These are phyloP conservation scores for Scartelaos histophorus DNA, from an alignment of 2,113 vertebrate species.

Conservation along the genomic window DNA sequence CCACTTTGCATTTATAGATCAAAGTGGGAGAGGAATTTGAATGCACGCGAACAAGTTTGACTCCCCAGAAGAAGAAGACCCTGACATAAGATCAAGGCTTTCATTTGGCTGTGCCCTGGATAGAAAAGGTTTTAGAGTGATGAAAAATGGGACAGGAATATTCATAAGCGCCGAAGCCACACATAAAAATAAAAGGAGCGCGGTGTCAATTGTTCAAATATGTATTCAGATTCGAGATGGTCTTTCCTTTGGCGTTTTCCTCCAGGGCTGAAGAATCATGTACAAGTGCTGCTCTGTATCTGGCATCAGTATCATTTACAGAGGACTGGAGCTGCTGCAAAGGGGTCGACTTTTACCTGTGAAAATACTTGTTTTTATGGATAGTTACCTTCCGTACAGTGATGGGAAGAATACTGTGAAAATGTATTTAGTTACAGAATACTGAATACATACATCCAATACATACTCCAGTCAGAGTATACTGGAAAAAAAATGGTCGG, in stretches of 20 bases:
- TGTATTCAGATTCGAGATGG: neutral
- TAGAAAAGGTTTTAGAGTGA: constrained; percentile 29
- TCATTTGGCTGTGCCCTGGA: constrained; percentile 44
- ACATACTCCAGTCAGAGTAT: too few species aligned
- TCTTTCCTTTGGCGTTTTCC: neutral
- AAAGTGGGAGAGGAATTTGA: constrained; percentile 59
- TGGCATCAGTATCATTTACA: neutral
- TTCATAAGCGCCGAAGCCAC: neutral
- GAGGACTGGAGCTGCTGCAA: neutral
- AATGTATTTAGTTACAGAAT: neutral
- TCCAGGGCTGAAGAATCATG: too few species aligned
- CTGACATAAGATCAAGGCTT: constrained; percentile 63
- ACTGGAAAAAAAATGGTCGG: too few species aligned
- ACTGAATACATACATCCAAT: too few species aligned
- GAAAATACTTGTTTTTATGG: neutral
- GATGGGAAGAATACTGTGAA: too few species aligned
- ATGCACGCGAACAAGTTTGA: constrained; percentile 61
- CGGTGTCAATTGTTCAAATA: neutral
- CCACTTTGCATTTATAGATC: constrained; percentile 66
- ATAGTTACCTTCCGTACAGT: too few species aligned
- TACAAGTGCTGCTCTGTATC: neutral
- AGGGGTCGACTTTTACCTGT: neutral
- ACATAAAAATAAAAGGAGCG: neutral
- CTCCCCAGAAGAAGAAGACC: constrained; percentile 53
- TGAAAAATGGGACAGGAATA: constrained; percentile 8